Percentiles rank a stretch among this genome's conserved stretches.
Evolutionary conservation across 2,113 vertebrate species (phyloP).

Genomic region (Pipa parva): DNA sequence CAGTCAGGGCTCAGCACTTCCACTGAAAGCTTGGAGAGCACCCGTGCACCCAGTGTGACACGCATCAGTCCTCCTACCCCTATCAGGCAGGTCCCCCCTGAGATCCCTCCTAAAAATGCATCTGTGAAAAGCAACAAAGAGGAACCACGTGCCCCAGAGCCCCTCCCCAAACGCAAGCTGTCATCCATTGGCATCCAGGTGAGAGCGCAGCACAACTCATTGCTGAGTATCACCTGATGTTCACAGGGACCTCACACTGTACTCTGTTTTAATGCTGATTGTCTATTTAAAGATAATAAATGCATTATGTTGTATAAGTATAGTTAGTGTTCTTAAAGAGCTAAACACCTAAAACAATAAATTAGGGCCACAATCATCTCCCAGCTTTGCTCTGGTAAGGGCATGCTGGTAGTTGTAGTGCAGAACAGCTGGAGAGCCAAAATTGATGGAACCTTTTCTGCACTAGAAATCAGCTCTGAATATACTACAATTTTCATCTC

Average conservation of each 20-base stretch:
- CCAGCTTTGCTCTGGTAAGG: no score
- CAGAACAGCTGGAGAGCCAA: no score
- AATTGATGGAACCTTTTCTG: no score
- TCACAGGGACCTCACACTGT: neutral
- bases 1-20: conserved; percentile 96
- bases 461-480: no score
- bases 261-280: neutral
- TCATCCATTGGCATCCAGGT: conserved; percentile 99
- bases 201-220: conserved; percentile 40
- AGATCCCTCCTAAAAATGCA: conserved; percentile 72
- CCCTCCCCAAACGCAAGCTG: conserved; percentile 86
- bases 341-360: no score
- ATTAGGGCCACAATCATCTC: no score
- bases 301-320: no score
- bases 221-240: neutral
- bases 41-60: conserved; percentile 84
- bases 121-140: conserved; percentile 73
- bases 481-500: no score
- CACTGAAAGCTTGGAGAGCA: conserved; percentile 94
- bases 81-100: conserved; percentile 70
- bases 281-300: neutral
- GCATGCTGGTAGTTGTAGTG: no score
- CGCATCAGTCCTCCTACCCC: conserved; percentile 63
- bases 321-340: no score
- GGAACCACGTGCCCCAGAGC: conserved; percentile 67